phyloP scores from a whole-genome alignment of 2,113 vertebrate species.

The Pomatostomus ruficeps region DNA sequence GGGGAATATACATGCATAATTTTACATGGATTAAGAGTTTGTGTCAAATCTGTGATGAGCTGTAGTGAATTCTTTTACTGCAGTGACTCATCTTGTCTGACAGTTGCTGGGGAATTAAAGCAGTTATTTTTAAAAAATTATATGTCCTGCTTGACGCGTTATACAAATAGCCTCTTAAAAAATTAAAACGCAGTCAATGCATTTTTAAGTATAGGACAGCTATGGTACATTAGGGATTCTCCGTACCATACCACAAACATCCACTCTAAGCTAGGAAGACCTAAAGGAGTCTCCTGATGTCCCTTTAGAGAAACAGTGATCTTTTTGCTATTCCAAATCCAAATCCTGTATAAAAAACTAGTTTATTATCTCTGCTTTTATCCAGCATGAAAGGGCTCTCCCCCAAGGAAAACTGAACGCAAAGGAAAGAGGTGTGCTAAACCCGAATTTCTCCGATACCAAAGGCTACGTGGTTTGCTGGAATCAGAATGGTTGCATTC shows the following conservation, averaged over 20 bases:
- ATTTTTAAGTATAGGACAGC: conserved; percentile 49
- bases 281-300: conserved; percentile 2
- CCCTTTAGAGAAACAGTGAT: conserved; percentile 15
- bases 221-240: conserved; percentile 37
- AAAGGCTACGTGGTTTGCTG: background rate
- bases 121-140: conserved; percentile 59
- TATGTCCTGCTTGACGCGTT: conserved; percentile 50
- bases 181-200: conserved; percentile 36
- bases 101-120: conserved; percentile 61
- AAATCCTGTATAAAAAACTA: background rate
- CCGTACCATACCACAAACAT: background rate
- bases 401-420: background rate
- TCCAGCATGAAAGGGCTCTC: background rate
- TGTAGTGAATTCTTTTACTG: conserved; percentile 26
- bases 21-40: conserved; percentile 49
- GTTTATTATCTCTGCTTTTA: background rate
- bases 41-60: conserved; percentile 41
- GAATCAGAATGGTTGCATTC: background rate
- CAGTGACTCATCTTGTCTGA: conserved; percentile 54
- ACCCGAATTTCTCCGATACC: background rate
- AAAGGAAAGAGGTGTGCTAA: background rate
- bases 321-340: background rate
- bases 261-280: conserved; percentile 25
- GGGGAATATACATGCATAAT: conserved; percentile 43
- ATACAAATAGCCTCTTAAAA: conserved; percentile 61